These are phyloP conservation scores for Shinisaurus crocodilurus DNA, from an alignment of 2,113 vertebrate genomes.

Conservation along the genomic window DNA sequence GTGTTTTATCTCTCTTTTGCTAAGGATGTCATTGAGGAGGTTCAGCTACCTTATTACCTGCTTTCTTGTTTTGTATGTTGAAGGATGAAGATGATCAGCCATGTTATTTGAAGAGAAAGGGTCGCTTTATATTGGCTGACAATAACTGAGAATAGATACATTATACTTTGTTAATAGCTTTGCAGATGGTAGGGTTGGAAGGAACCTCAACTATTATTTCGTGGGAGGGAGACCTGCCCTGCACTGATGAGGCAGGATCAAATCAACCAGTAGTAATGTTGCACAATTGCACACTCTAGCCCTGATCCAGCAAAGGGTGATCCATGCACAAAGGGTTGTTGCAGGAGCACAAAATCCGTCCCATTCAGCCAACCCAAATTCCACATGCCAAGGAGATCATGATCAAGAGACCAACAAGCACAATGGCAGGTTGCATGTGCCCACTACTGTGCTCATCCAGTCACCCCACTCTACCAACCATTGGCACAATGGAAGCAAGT, in stretches of 20 bases:
- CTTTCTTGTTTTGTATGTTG: conserved; percentile 71
- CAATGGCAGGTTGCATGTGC: background rate
- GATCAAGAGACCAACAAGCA: conserved; percentile 13
- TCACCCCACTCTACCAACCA: background rate
- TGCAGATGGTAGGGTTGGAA: background rate
- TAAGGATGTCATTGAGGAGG: conserved; percentile 70
- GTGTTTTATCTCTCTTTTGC: conserved; percentile 62
- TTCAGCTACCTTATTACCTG: conserved; percentile 45
- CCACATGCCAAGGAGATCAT: background rate
- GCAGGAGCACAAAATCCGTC: background rate
- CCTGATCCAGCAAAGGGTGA: background rate
- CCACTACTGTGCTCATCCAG: background rate
- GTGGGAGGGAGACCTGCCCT: background rate
- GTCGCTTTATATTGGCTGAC: background rate
- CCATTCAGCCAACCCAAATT: background rate
- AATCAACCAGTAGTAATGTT: background rate
- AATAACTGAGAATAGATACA: background rate
- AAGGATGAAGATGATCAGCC: conserved; percentile 55
- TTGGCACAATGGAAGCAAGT: background rate
- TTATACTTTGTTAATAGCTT: background rate
- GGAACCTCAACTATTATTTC: too few species aligned
- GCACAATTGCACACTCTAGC: conserved; percentile 4
- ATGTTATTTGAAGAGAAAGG: conserved; percentile 36
- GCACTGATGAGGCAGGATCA: background rate
- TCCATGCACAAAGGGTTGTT: background rate